These are phyloP conservation scores for Eueides isabella DNA, from an alignment of 1,140 invertebrate genomes.

Conservation along the genomic window DNA sequence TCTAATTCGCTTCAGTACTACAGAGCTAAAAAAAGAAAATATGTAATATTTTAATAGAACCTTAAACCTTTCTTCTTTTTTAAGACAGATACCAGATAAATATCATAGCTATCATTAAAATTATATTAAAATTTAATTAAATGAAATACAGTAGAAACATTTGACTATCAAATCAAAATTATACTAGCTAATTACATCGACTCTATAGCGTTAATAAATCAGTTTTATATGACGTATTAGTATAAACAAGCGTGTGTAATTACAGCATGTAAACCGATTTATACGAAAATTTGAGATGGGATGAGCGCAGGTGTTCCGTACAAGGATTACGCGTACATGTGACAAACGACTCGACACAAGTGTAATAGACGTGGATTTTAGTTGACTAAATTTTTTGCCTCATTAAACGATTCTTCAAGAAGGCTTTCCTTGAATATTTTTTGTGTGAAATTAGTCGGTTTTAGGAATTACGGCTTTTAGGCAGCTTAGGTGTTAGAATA, in stretches of 20 bases:
- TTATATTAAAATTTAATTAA: neutral
- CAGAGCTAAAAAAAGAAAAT: too few species aligned
- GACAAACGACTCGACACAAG: slow-evolving; percentile 40
- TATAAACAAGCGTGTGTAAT: slow-evolving; percentile 9
- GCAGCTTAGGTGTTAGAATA: too few species aligned
- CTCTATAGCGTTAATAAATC: neutral
- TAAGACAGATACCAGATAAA: too few species aligned
- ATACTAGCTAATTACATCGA: slow-evolving; percentile 12
- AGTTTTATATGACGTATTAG: slow-evolving; percentile 3
- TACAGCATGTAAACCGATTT: slow-evolving; percentile 29
- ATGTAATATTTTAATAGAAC: too few species aligned
- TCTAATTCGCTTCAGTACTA: too few species aligned
- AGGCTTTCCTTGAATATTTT: neutral
- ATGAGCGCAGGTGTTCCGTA: slow-evolving; percentile 39
- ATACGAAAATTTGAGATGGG: slow-evolving; percentile 30
- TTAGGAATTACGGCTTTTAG: too few species aligned
- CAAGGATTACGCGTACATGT: slow-evolving; percentile 38
- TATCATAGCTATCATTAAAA: neutral
- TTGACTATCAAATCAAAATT: neutral
- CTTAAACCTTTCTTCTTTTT: too few species aligned
- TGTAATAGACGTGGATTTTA: slow-evolving; percentile 38
- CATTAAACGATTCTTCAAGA: neutral
- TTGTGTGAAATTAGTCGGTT: too few species aligned
- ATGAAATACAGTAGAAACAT: neutral
- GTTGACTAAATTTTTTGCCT: slow-evolving; percentile 24